Evolutionary conservation across 2,113 vertebrate genomes (phyloP).

Genomic region (Gila orcuttii): DNA sequence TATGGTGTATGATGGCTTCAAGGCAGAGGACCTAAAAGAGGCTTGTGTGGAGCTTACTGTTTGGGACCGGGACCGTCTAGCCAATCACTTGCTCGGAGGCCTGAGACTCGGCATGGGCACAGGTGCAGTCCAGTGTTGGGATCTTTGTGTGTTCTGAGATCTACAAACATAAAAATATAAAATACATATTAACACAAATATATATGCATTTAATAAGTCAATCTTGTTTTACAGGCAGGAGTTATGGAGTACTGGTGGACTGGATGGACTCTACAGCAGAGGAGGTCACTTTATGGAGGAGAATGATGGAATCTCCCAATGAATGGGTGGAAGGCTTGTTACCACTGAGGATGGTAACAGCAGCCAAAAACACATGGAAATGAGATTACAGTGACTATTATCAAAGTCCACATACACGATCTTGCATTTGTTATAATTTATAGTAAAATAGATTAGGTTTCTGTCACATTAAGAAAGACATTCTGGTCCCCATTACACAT

Average conservation of each 20-base stretch:
- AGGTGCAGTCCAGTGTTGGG: constrained; percentile 73
- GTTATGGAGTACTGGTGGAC: constrained; percentile 87
- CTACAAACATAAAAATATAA: background rate
- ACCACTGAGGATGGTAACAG: constrained; percentile 84
- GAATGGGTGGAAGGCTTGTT: constrained; percentile 88
- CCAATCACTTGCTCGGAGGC: constrained; percentile 89
- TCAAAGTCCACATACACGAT: background rate
- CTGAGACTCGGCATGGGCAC: constrained; percentile 89
- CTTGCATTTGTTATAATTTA: background rate
- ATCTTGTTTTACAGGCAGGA: constrained; percentile 77
- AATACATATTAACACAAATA: background rate
- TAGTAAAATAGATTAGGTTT: constrained; percentile 5
- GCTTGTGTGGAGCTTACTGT: constrained; percentile 94
- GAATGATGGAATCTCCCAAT: constrained; percentile 85
- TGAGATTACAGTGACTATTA: constrained; percentile 60
- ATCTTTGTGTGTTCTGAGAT: background rate
- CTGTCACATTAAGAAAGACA: background rate
- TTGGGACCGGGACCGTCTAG: constrained; percentile 91
- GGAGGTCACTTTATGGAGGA: constrained; percentile 88
- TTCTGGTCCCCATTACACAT: background rate
- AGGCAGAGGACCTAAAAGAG: constrained; percentile 83
- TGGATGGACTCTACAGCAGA: constrained; percentile 94
- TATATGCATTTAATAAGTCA: background rate
- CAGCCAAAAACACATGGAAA: constrained; percentile 81
- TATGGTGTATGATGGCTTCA: constrained; percentile 97